Conservation (phyloP, 2,797 vertebrate species). For the Stomatorhinus walkeri region DNA sequence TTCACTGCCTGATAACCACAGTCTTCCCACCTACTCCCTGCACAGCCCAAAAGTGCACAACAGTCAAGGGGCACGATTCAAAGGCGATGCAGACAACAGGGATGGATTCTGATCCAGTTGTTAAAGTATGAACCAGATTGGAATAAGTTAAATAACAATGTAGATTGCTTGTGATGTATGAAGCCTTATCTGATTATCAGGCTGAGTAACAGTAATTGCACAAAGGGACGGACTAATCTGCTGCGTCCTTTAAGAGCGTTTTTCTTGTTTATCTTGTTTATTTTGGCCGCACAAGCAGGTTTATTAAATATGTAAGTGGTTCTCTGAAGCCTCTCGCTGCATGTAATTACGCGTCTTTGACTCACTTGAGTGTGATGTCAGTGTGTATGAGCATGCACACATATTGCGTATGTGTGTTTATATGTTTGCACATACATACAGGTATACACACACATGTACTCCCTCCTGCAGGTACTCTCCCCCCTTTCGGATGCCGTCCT, state of each 20-base stretch:
- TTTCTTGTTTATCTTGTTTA: background rate
- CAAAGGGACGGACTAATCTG: background rate
- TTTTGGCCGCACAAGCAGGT: background rate
- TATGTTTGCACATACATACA: conserved; percentile 3
- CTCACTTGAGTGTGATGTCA: background rate
- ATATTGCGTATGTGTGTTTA: background rate
- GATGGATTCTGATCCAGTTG: background rate
- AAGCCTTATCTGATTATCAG: background rate
- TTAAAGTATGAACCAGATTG: background rate
- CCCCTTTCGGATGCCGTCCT: conserved; percentile 73
- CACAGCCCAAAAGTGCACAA: background rate
- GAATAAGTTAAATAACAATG: background rate
- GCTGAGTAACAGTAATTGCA: background rate
- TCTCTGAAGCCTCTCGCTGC: background rate
- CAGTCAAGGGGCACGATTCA: background rate
- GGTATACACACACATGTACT: background rate
- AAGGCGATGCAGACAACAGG: background rate
- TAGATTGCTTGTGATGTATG: background rate
- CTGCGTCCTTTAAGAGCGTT: background rate
- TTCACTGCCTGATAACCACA: background rate
- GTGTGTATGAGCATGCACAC: background rate
- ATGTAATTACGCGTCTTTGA: background rate
- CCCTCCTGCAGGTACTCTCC: conserved; percentile 62
- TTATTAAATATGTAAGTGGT: background rate
- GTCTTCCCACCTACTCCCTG: background rate